Percentiles rank a stretch among this genome's conserved stretches.
These are phyloP conservation scores for Rhegmatorhina hoffmannsi DNA, from an alignment of 2,113 vertebrate species.

Conservation along the genomic window DNA sequence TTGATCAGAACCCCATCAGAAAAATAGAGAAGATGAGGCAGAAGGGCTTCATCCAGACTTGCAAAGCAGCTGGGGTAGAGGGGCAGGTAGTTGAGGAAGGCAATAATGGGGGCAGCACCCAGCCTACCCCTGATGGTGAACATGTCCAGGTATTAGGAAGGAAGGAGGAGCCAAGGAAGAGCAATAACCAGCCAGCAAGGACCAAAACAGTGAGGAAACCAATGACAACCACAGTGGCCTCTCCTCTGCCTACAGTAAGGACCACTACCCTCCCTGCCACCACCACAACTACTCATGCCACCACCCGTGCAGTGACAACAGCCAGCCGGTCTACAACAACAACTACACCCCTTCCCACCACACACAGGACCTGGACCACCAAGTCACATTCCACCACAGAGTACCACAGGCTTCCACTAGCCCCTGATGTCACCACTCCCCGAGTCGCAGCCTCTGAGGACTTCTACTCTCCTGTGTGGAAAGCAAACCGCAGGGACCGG, in stretches of 20 bases:
- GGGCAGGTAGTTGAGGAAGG: slow-evolving; percentile 86
- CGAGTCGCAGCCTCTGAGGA: slow-evolving; percentile 72
- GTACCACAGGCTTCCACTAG: slow-evolving; percentile 61
- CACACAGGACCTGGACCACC: slow-evolving; percentile 72
- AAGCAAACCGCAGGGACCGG: slow-evolving; percentile 76
- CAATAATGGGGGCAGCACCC: slow-evolving; percentile 14
- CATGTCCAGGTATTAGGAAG: slow-evolving; percentile 65
- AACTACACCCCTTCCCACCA: slow-evolving; percentile 66
- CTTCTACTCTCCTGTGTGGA: slow-evolving; percentile 70
- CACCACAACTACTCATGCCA: slow-evolving; percentile 67
- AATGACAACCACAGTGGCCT: slow-evolving; percentile 16
- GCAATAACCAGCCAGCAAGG: slow-evolving; percentile 62
- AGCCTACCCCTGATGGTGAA: slow-evolving; percentile 27
- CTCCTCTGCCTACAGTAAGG: slow-evolving; percentile 53
- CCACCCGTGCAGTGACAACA: slow-evolving; percentile 44
- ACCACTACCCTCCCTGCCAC: slow-evolving; percentile 64
- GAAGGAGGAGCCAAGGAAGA: slow-evolving; percentile 76
- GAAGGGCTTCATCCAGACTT: slow-evolving; percentile 95
- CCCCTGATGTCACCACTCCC: slow-evolving; percentile 43
- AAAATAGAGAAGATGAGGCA: slow-evolving; percentile 92
- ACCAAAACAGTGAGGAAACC: slow-evolving; percentile 72
- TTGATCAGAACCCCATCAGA: slow-evolving; percentile 91
- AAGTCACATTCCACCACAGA: slow-evolving; percentile 52
- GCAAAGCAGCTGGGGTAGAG: slow-evolving; percentile 90
- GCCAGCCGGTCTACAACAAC: slow-evolving; percentile 62